Base-by-base conservation (phyloP, 2,113 vertebrate species). In the Paratilapia polleni region DNA sequence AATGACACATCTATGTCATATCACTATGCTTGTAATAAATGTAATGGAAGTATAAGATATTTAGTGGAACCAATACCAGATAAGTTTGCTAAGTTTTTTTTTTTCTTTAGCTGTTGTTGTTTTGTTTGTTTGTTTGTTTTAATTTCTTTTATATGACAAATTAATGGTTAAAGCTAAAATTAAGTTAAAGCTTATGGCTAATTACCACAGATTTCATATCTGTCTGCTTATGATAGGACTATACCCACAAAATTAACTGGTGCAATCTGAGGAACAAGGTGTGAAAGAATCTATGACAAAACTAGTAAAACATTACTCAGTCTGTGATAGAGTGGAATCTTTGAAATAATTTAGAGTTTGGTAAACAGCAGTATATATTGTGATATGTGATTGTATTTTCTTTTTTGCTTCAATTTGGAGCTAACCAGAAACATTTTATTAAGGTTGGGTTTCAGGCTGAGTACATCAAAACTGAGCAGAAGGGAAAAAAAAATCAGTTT, bases 381-480 rank as follows among this genome's bases (percentile, higher is more conserved):
- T 70, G 64, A 49, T 70, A 49, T 28, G 41, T 70, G 64, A 47
- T 41, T 47, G 64, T 58, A 24, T 79, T 66, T 52, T 74, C 2
- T 15, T 5, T 60, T 59, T 31, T 36, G 8, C n/a, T 34, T 64
- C 24, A 12, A 54, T 77, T 68, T 77, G 9, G 20, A 43, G 14
- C 26, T 13, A 61, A 52, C 8, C 12, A 28, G 34, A 43, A n/a
- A 12, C 12, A 57, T 81, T 83, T 73, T 6, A 15, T 73, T 22
- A 17, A 61, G 28, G 26, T 73, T 56, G 28, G 11, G 31, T 88
- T 85, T 83, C 60, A 70, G 73, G 49, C 38, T 31, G 26, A 87
- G 63, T 9, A 43, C 8, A 66, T 34, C 10, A 26, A 52, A 81
- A 61, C 12, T 64, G 54, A 87, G 61, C 57, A 76, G 22, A 74